Evolutionary conservation across 92 coral and sea anemone genomes (phyloP).

Genomic region (Phenganax stokvisi): DNA sequence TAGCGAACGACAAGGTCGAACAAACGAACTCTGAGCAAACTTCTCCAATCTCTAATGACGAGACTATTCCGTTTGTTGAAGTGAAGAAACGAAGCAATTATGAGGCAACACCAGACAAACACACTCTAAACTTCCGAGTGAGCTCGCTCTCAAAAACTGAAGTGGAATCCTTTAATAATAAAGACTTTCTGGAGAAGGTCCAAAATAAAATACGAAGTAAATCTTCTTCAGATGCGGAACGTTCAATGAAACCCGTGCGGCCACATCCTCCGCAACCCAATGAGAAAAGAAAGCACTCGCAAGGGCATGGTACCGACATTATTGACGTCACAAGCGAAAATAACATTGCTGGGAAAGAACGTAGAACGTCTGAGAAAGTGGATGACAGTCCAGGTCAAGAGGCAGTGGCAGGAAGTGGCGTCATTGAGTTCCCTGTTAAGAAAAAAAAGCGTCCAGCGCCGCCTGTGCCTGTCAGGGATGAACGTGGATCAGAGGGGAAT

Average conservation of each 20-base stretch:
- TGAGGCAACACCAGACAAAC: neutral
- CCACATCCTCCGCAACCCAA: slow-evolving; percentile 5
- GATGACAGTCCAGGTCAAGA: neutral
- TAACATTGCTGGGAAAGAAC: too few relatives aligned
- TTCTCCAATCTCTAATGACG: too few relatives aligned
- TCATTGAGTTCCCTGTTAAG: neutral
- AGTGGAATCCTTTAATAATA: slow-evolving; percentile 23
- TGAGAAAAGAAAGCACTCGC: neutral
- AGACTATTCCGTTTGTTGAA: neutral
- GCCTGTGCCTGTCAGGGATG: too few relatives aligned
- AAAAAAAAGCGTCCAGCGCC: too few relatives aligned
- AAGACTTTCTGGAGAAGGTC: neutral
- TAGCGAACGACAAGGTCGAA: too few relatives aligned
- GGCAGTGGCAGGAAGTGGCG: neutral
- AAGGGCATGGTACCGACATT: neutral
- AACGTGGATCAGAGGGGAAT: too few relatives aligned
- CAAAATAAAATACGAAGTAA: neutral
- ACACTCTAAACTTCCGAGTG: slow-evolving; percentile 9
- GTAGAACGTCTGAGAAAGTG: neutral
- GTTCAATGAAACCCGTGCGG: slow-evolving; percentile 4
- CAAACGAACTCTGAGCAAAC: too few relatives aligned
- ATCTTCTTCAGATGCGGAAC: too few relatives aligned
- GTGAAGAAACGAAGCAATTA: neutral
- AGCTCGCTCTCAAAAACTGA: slow-evolving; percentile 32
- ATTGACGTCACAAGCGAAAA: neutral